A percentile compares a stretch with the other conserved stretches of the same genome.
Evolutionary conservation across 2,888 invertebrate genomes (phyloP).

Genomic region (Polyommatus icarus): DNA sequence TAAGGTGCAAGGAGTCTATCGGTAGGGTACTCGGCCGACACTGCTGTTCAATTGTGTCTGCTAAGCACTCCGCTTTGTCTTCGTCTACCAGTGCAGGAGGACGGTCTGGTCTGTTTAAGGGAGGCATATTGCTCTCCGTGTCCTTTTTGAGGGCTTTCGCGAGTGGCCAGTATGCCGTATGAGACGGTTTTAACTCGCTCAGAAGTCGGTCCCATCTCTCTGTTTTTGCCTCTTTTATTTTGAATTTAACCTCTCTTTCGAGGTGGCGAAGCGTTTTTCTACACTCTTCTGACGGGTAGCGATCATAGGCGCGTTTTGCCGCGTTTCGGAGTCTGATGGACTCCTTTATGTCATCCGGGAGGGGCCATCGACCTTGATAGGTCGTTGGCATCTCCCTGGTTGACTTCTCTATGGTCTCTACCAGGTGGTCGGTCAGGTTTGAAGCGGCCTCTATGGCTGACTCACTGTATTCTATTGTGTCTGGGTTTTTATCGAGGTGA

Average conservation of each 20-base stretch:
- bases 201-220: too few species aligned
- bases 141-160: background rate
- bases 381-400: background rate
- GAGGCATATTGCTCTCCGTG: background rate
- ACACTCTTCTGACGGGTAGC: background rate
- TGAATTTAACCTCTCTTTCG: too few species aligned
- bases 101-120: background rate
- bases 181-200: too few species aligned
- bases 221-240: too few species aligned
- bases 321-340: background rate
- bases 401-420: background rate
- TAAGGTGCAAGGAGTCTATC: slow-evolving; percentile 22
- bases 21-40: slow-evolving; percentile 25
- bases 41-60: slow-evolving; percentile 34
- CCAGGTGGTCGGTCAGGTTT: background rate
- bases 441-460: background rate
- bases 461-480: background rate
- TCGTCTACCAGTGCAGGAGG: slow-evolving; percentile 1
- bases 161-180: too few species aligned
- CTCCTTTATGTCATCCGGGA: slow-evolving; percentile 14
- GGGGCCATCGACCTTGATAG: background rate
- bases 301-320: background rate
- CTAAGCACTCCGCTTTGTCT: slow-evolving; percentile 34
- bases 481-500: slow-evolving; percentile 1
- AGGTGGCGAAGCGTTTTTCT: background rate